Percentiles rank a stretch among this genome's conserved stretches.
These are phyloP conservation scores for Rallus crepitans DNA, from an alignment of 2,797 vertebrate genomes.

Conservation along the genomic window DNA sequence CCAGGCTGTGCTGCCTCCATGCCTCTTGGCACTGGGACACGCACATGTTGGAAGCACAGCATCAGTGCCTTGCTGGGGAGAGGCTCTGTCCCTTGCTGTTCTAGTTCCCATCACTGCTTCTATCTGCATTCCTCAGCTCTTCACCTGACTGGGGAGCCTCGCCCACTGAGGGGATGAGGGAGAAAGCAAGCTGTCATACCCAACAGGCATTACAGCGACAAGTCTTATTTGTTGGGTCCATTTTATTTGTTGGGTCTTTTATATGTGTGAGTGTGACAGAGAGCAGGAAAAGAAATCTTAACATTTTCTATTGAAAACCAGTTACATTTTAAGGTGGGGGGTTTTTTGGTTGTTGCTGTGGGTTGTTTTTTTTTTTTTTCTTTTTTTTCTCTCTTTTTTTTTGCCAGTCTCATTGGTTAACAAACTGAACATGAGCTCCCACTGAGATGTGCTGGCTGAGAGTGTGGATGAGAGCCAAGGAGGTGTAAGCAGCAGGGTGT, in stretches of 20 bases:
- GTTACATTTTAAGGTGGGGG: not conserved
- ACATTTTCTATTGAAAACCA: not conserved
- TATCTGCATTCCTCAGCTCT: not conserved
- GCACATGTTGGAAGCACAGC: fast-evolving
- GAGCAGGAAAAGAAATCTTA: not conserved
- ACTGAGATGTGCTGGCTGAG: not conserved
- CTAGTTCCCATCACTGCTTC: not conserved
- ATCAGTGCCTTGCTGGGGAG: not conserved
- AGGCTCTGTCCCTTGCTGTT: fast-evolving
- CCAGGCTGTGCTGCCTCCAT: fast-evolving
- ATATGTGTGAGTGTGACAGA: not conserved
- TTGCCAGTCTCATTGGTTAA: not conserved
- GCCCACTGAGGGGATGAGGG: not conserved
- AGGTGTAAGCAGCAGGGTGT: not conserved
- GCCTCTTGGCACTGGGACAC: not conserved
- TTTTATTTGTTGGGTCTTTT: not conserved
- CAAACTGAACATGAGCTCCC: not conserved
- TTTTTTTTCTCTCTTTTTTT: not conserved
- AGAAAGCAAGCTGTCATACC: not conserved
- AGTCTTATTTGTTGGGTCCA: not conserved
- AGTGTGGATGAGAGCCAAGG: not conserved
- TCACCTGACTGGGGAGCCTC: not conserved
- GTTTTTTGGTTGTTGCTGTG: too few relatives aligned
- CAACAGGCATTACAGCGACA: not conserved
- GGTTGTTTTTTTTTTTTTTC: too few relatives aligned